Evolutionary conservation across 2,888 invertebrate species (phyloP), one percentile per base, ranked within the genome.

Genomic region (Torymus texanus): DNA sequence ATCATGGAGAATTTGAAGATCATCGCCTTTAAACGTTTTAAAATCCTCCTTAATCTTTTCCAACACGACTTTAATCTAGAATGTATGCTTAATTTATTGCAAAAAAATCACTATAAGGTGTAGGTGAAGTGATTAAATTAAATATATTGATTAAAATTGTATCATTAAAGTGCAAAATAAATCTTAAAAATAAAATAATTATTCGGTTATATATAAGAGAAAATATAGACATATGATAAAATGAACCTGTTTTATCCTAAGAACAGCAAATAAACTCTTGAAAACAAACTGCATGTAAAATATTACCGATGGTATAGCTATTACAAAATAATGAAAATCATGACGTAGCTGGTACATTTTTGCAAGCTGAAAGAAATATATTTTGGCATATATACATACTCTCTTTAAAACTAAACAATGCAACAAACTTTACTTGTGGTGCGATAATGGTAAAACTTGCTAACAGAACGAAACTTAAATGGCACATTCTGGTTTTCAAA

Each of bases 1-100:
- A 14, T 55, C 21, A 16, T 68, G 29, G n/a, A 81, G 66, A 62
- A 78, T 51, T 55, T 75, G 29, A 18, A 81, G 67, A 55, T 78
- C 62, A 12, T 81, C 68, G 62, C 16, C 56, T 59, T 77, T 61
- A 51, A 41, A 41, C 3, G 1, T 3, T 21, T 56, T 13, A 55
- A 78, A 81, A 58, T 78, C 75, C 8, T 24, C 10, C 21, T 78
- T 73, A 14, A 81, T 75, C 41, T 65, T 77, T 24, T 81, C 78
- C 21, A 81, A 53, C 12, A 78, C 71, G 2, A 29, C 41, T 62
- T 56, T 71, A 1, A 81, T 77, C 80, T 81, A 8, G 8, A 41
- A 21, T 21, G 21, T 21, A 21, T 21, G 41, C 8, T 41, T 41
- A 41, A 41, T 41, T 41, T 29, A 29, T 29, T 5, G n/a, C 8